Conservation (phyloP, 2,113 vertebrate genomes). For the Typhlomys cinereus region DNA sequence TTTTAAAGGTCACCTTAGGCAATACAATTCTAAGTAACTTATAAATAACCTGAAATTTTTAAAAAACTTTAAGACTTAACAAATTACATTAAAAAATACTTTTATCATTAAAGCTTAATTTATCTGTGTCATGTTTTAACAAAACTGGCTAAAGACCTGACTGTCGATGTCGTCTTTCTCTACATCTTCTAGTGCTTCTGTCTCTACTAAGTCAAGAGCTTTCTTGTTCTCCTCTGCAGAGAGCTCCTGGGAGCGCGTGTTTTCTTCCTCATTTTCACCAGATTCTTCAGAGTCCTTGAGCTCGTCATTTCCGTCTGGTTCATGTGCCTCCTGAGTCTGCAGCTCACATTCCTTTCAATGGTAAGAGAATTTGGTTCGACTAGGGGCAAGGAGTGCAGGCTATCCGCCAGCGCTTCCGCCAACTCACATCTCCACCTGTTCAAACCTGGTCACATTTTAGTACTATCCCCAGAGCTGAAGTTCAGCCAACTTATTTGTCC, state of each 20-base stretch:
- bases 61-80: conserved; percentile 36
- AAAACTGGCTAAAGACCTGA: conserved; percentile 83
- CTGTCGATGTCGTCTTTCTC: conserved; percentile 85
- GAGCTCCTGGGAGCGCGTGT: conserved; percentile 82
- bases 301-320: conserved; percentile 88
- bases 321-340: conserved; percentile 87
- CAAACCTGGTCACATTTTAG: conserved; percentile 25
- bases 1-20: conserved; percentile 8
- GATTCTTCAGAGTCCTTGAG: conserved; percentile 86
- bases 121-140: conserved; percentile 52
- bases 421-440: conserved; percentile 52
- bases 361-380: conserved; percentile 80
- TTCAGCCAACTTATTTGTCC: conserved; percentile 31
- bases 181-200: conserved; percentile 82
- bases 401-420: conserved; percentile 58
- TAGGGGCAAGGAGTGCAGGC: conserved; percentile 52
- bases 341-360: conserved; percentile 87
- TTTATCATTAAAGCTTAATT: conserved; percentile 63
- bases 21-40: conserved; percentile 32
- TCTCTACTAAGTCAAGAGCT: conserved; percentile 75
- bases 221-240: conserved; percentile 82
- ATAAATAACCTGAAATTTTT: conserved; percentile 45
- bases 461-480: conserved; percentile 52
- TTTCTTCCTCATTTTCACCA: conserved; percentile 85
- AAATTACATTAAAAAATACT: conserved; percentile 42